Base-by-base conservation (phyloP, 1,140 invertebrate genomes). In the Aphis craccivora region DNA sequence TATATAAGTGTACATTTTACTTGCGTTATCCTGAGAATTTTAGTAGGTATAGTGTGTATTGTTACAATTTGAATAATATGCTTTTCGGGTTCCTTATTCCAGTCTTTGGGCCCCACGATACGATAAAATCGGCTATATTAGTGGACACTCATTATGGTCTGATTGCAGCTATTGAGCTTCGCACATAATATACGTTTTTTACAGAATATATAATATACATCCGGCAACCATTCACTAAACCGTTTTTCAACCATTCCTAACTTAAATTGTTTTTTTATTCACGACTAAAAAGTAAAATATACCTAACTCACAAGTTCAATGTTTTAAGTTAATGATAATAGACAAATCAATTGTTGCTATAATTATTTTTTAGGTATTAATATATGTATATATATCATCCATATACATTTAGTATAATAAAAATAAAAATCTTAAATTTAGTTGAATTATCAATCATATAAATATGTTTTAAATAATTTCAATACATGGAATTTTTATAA, bases 101-200 rank as follows among this genome's bases (percentile, higher is more conserved):
- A 98, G 7, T 96, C 94, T 93, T 96, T 95, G 9, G 93, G 40
- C 18, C 95, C 95, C 23, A 94, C 94, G 1, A 97, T 96, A 18
- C 97, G 97, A 95, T 97, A 98, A 96, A 94, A 11, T 98, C 98
- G 93, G 98, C 98, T 93, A 99, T 95, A 95, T 98, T 97, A 4
- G 96, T 96, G 96, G 0, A 98, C 98, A 94, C 98, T 99, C 97
- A 98, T 98, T 14, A 99, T 95, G 30, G 98, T 98, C 40, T 98
- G 96, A 95, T 99, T 98, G 4, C 97, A 96, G 95, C 98, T 45
- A 45, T 97, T 5, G 98, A 98, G 91, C 98, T 98, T 89, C 96
- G 96, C 0, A 98, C 95, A 94, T 45, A 8, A 11, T 96, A 96
- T 89, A 98, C 96, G 94, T 98, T 96, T 94, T 95, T 95, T 76